Evolutionary conservation across 1,140 invertebrate species (phyloP).

Genomic region (Conus betulinus): DNA sequence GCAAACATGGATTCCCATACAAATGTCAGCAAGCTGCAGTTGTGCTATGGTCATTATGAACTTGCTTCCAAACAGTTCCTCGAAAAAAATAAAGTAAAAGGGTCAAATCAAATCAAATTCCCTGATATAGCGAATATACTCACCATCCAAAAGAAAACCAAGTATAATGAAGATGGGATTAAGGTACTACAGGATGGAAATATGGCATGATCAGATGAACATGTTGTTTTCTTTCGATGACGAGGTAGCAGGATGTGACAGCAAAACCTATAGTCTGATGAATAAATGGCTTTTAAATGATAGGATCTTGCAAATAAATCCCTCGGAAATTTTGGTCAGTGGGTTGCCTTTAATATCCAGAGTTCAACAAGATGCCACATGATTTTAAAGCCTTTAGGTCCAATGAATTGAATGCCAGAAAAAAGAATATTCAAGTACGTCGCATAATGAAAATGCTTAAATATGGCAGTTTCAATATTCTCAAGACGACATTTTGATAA

Average conservation of each 20-base stretch:
- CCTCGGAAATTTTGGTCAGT: neutral
- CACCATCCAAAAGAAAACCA: slow-evolving; percentile 42
- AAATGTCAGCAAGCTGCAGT: slow-evolving; percentile 63
- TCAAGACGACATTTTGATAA: neutral
- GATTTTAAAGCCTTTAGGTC: neutral
- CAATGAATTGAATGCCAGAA: neutral
- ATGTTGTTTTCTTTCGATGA: slow-evolving; percentile 32
- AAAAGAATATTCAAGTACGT: neutral
- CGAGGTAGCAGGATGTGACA: neutral
- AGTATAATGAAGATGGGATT: slow-evolving; percentile 35
- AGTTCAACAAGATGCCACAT: neutral
- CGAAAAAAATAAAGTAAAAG: slow-evolving; percentile 20
- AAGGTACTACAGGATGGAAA: slow-evolving; percentile 53
- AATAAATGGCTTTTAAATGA: slow-evolving; percentile 37
- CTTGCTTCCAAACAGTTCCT: neutral
- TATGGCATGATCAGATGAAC: slow-evolving; percentile 37
- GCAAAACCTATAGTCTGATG: slow-evolving; percentile 36
- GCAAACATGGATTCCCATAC: slow-evolving; percentile 45
- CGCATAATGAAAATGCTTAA: slow-evolving; percentile 5
- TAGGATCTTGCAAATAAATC: slow-evolving; percentile 39
- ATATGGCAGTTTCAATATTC: neutral
- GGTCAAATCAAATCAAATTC: slow-evolving; percentile 45
- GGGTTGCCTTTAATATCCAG: neutral
- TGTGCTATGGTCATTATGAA: slow-evolving; percentile 53
- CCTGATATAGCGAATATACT: slow-evolving; percentile 42